Base-by-base conservation (phyloP, 2,888 invertebrate species). In the Drosophila lacicola region DNA sequence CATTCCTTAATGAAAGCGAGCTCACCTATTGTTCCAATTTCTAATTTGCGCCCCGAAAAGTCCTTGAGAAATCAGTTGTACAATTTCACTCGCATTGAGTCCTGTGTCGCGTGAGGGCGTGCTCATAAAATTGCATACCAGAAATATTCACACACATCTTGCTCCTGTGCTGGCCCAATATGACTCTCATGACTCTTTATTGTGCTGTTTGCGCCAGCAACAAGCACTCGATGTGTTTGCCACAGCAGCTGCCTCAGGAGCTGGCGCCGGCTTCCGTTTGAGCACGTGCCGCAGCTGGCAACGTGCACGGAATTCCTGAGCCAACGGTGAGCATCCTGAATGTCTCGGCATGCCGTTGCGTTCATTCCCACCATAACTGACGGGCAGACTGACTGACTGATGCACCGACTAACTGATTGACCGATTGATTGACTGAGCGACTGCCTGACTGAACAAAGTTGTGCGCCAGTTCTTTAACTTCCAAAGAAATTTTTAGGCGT, bases 271-370 rank as follows among this genome's bases (percentile, higher is more conserved):
- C 80, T 82, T 80, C 80, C 80, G 81, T 61, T 63, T 66, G 66
- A 75, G 83, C 90, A 91, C 90, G 90, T 91, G 91, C 88, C 74
- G 62, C 78, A 87, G 83, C 82, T 75, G 72, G 76, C 79, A 90
- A 90, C 90, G 91, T 90, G 90, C 78, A 71, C 79, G 80, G 90
- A 88, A 91, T 91, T 90, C 91, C 91, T 83, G 63, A 76, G 68
- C 53, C 71, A 78, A 68, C 78, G 74, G 79, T 78, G 60, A 42
- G 62, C 64, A 60, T 74, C 56, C 62, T 64, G 53, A 33, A 65
- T 57, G 62, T 60, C 77, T 71, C 65, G 68, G 71, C 67, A 78
- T 83, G 78, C 81, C 54, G 14, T 54, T 54, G 80, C 75, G 74
- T 74, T 61, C 71, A 60, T 74, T 78, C 75, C 72, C 78, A 39